These are phyloP conservation scores for Euphydryas editha DNA, from an alignment of 2,888 invertebrate species.

Conservation along the genomic window DNA sequence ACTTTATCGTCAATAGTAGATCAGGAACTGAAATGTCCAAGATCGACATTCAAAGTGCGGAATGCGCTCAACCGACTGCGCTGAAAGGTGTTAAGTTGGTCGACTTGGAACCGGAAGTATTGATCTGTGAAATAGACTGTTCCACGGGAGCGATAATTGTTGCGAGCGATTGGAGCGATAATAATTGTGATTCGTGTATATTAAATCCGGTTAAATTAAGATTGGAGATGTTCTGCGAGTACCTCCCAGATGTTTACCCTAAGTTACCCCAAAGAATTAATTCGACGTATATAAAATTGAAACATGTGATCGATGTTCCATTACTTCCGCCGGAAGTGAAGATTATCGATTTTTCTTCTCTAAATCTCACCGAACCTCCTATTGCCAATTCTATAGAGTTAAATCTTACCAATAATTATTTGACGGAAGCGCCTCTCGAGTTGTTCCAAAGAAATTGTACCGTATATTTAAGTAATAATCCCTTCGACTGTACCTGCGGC, in stretches of 20 bases:
- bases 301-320: neutral
- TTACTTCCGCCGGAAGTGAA: neutral
- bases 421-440: neutral
- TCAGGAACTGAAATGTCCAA: neutral
- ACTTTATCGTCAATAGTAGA: constrained; percentile 25
- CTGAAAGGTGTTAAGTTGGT: neutral
- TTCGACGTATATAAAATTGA: neutral
- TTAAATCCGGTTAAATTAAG: neutral
- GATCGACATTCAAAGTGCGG: neutral
- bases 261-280: neutral
- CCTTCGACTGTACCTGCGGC: neutral
- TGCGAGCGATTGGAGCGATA: too few species aligned
- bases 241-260: neutral
- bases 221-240: neutral
- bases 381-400: neutral
- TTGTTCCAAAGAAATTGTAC: neutral
- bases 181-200: neutral
- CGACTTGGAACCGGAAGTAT: neutral
- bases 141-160: neutral
- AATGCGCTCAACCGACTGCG: neutral
- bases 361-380: neutral
- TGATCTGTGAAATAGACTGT: neutral
- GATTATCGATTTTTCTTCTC: neutral
- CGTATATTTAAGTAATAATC: neutral
- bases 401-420: neutral